Evolutionary conservation across 2,888 invertebrate species (phyloP).

Genomic region (Linnaemya tessellans): DNA sequence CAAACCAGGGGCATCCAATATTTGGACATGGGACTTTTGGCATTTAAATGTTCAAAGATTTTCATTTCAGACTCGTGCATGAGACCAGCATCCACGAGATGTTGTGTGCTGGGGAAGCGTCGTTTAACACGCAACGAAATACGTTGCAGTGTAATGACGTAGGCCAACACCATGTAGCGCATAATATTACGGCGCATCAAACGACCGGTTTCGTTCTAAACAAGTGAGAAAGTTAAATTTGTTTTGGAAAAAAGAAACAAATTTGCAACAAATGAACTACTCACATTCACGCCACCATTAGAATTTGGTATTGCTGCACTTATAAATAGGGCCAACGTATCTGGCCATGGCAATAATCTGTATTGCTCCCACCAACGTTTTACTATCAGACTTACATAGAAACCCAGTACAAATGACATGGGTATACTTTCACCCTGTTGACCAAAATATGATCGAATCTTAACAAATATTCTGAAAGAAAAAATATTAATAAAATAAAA

Average conservation of each 20-base stretch:
- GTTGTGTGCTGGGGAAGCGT: slow-evolving; percentile 94
- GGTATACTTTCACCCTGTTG: slow-evolving; percentile 95
- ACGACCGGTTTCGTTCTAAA: slow-evolving; percentile 93
- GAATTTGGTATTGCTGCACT: slow-evolving; percentile 94
- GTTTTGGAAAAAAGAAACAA: neutral
- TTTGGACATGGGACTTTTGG: slow-evolving; percentile 94
- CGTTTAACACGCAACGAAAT: slow-evolving; percentile 94
- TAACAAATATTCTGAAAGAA: slow-evolving; percentile 90
- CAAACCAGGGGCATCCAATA: slow-evolving; percentile 97
- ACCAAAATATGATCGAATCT: slow-evolving; percentile 92
- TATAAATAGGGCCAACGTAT: slow-evolving; percentile 95
- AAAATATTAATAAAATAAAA: neutral
- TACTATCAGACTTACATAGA: slow-evolving; percentile 96
- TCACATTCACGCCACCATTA: slow-evolving; percentile 84
- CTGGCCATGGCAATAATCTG: slow-evolving; percentile 96
- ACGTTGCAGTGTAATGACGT: slow-evolving; percentile 94
- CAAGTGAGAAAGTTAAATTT: neutral
- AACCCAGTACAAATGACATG: slow-evolving; percentile 97
- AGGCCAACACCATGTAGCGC: slow-evolving; percentile 93
- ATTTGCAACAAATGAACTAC: neutral
- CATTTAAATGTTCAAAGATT: slow-evolving; percentile 95
- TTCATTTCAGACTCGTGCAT: slow-evolving; percentile 96
- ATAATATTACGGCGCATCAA: slow-evolving; percentile 95
- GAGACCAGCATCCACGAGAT: slow-evolving; percentile 94
- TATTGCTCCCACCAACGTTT: slow-evolving; percentile 98